phyloP scores from a whole-genome alignment of 2,888 invertebrate species.

The Yponomeuta evonymella region DNA sequence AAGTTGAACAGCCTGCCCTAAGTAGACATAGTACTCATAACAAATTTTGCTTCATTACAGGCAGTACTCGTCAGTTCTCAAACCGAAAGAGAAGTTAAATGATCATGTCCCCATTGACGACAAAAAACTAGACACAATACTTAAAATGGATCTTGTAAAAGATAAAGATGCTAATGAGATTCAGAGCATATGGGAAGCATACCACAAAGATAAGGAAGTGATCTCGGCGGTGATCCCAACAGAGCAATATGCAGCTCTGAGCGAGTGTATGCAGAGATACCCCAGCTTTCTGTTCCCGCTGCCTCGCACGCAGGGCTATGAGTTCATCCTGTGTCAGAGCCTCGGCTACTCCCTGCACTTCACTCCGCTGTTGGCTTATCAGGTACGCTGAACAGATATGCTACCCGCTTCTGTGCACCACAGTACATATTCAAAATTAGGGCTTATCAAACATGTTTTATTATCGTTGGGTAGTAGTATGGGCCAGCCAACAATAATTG shows the following conservation, averaged over 20 bases:
- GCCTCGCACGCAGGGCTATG: slow-evolving; percentile 89
- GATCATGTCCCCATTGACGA: slow-evolving; percentile 35
- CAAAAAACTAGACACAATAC: slow-evolving; percentile 80
- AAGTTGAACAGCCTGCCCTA: too few relatives aligned
- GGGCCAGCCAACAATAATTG: too few relatives aligned
- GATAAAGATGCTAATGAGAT: slow-evolving; percentile 85
- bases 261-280: slow-evolving; percentile 73
- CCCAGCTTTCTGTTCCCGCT: slow-evolving; percentile 87
- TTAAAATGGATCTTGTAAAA: slow-evolving; percentile 85
- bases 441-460: too few relatives aligned
- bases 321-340: slow-evolving; percentile 89
- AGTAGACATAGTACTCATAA: background rate
- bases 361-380: slow-evolving; percentile 89
- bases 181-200: slow-evolving; percentile 85
- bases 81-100: slow-evolving; percentile 74
- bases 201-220: slow-evolving; percentile 85
- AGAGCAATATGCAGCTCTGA: slow-evolving; percentile 76
- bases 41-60: slow-evolving; percentile 40
- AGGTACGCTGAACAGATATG: slow-evolving; percentile 61
- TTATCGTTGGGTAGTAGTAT: too few relatives aligned
- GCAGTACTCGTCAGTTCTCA: slow-evolving; percentile 78
- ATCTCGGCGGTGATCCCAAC: slow-evolving; percentile 83
- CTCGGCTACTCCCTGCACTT: slow-evolving; percentile 85
- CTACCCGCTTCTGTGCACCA: too few relatives aligned
- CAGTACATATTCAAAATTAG: too few relatives aligned